Conservation (phyloP, 2,113 vertebrate species). For the Chiloscyllium plagiosum region DNA sequence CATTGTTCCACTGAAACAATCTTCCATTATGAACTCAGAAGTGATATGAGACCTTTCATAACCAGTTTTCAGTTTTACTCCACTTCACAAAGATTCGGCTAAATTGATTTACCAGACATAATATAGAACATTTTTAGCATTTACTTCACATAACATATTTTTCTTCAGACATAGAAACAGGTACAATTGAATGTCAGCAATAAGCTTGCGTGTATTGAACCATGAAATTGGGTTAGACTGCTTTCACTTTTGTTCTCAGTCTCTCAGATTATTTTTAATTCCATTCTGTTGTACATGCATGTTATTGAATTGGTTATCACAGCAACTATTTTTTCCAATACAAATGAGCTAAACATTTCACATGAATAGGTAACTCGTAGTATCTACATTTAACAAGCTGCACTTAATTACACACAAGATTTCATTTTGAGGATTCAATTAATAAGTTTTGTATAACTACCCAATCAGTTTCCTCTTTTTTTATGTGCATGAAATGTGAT, state of each 20-base stretch:
- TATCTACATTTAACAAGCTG: not conserved
- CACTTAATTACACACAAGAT: not conserved
- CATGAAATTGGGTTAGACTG: conserved; percentile 10
- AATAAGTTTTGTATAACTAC: not conserved
- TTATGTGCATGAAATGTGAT: not conserved
- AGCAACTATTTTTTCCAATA: not conserved
- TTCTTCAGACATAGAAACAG: not conserved
- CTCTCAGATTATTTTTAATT: conserved; percentile 7
- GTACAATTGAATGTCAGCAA: not conserved
- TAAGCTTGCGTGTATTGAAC: not conserved
- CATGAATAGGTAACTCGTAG: not conserved
- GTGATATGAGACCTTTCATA: not conserved
- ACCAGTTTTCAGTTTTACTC: not conserved
- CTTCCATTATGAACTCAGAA: not conserved
- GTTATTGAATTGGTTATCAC: conserved; percentile 22
- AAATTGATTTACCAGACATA: not conserved
- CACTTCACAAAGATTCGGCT: not conserved
- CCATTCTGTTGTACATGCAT: not conserved
- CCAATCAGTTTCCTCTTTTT: not conserved
- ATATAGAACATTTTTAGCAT: conserved; percentile 6
- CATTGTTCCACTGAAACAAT: not conserved
- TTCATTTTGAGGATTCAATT: not conserved
- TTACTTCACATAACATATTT: not conserved
- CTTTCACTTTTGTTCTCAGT: not conserved
- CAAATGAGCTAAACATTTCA: too few species aligned